Evolutionary conservation across 1,140 invertebrate species (phyloP).

Genomic region (Chironomus striatipennis): DNA sequence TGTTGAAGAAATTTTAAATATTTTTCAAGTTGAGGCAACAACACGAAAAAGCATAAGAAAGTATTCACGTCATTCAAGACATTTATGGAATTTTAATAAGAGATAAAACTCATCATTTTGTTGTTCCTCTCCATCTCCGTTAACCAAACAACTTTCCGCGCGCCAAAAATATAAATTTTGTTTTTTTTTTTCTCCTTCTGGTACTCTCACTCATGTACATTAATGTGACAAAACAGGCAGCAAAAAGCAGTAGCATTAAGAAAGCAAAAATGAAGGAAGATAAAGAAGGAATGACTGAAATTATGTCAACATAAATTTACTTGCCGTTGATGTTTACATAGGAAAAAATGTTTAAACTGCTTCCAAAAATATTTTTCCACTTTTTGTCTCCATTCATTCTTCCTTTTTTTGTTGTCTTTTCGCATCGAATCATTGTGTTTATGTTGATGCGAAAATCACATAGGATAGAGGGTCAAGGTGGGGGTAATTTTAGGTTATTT

Average conservation of each 20-base stretch:
- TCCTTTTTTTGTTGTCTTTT: background rate
- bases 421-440: background rate
- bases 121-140: background rate
- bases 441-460: background rate
- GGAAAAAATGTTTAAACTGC: slow-evolving; percentile 22
- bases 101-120: background rate
- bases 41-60: no score
- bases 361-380: slow-evolving; percentile 16
- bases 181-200: background rate
- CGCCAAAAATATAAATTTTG: background rate
- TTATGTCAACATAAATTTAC: slow-evolving; percentile 23
- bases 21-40: no score
- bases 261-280: no score
- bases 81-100: slow-evolving; percentile 23
- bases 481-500: no score
- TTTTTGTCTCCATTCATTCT: background rate
- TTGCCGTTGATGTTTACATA: slow-evolving; percentile 2
- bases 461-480: no score
- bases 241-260: no score
- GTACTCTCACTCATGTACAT: background rate
- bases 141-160: background rate
- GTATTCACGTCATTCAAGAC: background rate
- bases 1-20: no score
- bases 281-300: background rate
- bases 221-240: background rate